Conservation (phyloP, 1,140 invertebrate species). For the Triops longicaudatus region DNA sequence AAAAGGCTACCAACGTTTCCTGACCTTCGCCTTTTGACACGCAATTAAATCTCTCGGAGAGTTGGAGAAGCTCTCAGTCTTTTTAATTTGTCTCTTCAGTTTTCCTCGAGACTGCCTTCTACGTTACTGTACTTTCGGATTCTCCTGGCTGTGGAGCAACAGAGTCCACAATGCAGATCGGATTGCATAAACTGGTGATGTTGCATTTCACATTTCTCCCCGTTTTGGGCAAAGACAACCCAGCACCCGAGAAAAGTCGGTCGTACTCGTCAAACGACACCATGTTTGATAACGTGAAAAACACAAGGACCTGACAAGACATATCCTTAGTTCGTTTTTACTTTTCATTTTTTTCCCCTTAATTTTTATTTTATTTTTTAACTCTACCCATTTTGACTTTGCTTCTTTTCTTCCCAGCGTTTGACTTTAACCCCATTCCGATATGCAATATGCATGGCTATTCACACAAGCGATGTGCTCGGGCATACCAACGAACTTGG, state of each 20-base stretch:
- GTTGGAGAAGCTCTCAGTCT: not conserved
- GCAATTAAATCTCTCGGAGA: not conserved
- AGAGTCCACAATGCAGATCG: not conserved
- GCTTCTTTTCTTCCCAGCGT: too few species aligned
- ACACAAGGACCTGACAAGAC: not conserved
- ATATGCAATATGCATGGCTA: not conserved
- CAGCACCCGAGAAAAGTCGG: too few species aligned
- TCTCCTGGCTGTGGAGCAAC: not conserved
- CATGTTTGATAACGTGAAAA: not conserved
- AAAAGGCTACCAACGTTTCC: not conserved
- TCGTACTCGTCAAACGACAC: constrained; percentile 4
- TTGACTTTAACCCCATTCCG: too few species aligned
- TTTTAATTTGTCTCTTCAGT: too few species aligned
- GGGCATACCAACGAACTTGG: not conserved
- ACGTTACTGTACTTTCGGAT: not conserved
- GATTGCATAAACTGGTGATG: not conserved
- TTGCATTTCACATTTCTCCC: not conserved
- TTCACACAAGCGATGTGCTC: not conserved
- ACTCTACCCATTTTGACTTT: too few species aligned
- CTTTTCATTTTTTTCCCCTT: not conserved
- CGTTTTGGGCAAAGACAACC: too few species aligned
- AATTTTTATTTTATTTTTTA: not conserved
- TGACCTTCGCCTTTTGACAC: constrained; percentile 1
- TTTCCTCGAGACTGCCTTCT: not conserved
- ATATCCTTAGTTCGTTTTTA: not conserved